Conservation (phyloP, 2,113 vertebrate genomes). For the Callaeas wilsoni region DNA sequence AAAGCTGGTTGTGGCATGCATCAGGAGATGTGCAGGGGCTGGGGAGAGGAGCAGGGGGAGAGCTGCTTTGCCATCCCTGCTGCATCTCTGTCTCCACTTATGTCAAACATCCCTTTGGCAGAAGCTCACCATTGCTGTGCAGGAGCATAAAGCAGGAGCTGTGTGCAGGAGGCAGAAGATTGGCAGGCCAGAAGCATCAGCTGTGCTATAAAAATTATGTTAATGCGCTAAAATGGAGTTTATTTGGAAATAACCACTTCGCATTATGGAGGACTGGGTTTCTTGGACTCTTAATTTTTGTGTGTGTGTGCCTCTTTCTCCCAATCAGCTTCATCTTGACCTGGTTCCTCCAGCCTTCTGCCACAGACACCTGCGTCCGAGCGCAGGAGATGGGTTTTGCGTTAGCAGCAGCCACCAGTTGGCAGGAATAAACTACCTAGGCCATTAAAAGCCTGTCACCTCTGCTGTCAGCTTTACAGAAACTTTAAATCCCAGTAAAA, state of each 20-base stretch:
- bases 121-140: neutral
- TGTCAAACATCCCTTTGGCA: neutral
- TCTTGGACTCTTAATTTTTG: neutral
- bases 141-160: neutral
- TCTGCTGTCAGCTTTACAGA: constrained; percentile 16
- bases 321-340: neutral
- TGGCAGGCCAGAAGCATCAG: constrained; percentile 6
- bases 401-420: neutral
- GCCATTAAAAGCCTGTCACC: neutral
- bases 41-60: neutral
- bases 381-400: neutral
- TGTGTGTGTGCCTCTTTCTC: neutral
- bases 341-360: neutral
- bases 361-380: neutral
- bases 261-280: neutral
- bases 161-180: neutral
- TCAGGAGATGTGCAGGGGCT: fast-evolving
- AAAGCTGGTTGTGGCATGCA: neutral
- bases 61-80: neutral
- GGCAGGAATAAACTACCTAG: neutral
- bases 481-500: constrained; percentile 19
- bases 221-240: neutral
- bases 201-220: constrained; percentile 8
- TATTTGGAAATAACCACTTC: neutral
- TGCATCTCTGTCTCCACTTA: neutral